These are phyloP conservation scores for Arenicola marina DNA, from an alignment of 2,888 invertebrate species.

Conservation along the genomic window DNA sequence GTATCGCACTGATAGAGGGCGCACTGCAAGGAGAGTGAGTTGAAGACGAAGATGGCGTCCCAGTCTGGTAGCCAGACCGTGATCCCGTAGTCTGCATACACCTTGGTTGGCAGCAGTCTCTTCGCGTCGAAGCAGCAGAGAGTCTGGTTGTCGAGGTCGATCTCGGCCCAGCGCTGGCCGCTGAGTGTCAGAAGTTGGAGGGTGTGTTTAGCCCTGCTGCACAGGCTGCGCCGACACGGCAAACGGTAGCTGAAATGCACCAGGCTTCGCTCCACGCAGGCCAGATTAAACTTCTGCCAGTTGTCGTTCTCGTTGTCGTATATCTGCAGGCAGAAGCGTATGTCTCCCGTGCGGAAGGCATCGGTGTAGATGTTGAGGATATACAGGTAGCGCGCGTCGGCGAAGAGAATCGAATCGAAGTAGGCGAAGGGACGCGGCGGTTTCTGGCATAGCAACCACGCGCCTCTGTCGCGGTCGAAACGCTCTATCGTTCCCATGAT, in stretches of 20 bases:
- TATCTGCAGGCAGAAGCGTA: background rate
- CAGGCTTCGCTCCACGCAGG: background rate
- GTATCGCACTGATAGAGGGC: background rate
- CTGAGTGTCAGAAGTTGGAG: background rate
- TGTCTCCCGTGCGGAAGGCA: background rate
- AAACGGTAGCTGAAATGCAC: background rate
- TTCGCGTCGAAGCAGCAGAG: background rate
- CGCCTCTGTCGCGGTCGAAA: background rate
- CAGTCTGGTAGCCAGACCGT: background rate
- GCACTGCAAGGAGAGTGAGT: background rate
- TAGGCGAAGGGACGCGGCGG: background rate
- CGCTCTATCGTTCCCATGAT: background rate
- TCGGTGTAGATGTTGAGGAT: background rate
- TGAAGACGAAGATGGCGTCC: background rate
- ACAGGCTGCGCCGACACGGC: background rate
- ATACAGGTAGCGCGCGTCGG: background rate
- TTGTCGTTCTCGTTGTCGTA: background rate
- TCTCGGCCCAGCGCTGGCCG: background rate
- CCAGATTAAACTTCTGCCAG: background rate
- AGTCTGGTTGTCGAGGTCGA: background rate
- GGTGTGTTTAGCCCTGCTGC: background rate
- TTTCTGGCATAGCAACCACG: background rate
- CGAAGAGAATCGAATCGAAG: background rate
- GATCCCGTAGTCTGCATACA: background rate
- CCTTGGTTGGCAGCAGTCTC: background rate